These are phyloP conservation scores for Vanacampus margaritifer DNA, from an alignment of 2,113 vertebrate genomes.

Conservation along the genomic window DNA sequence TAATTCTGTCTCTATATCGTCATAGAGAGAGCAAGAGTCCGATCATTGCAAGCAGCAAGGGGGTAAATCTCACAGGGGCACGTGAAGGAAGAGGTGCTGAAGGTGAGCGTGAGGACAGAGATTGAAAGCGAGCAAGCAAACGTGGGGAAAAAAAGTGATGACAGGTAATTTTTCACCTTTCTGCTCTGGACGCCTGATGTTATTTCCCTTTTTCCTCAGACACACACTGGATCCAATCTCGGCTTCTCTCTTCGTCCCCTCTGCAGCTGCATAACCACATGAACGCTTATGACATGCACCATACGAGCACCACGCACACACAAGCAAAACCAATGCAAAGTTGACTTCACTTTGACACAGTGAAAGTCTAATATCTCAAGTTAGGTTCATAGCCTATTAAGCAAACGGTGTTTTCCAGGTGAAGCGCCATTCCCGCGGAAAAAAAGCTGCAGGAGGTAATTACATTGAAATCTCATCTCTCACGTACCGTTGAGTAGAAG, in stretches of 20 bases:
- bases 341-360: constrained; percentile 1
- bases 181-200: constrained; percentile 67
- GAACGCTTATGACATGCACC: constrained; percentile 67
- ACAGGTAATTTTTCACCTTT: constrained; percentile 79
- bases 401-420: not conserved
- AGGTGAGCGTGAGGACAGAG: constrained; percentile 29
- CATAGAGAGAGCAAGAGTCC: not conserved
- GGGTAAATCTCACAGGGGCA: not conserved
- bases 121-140: constrained; percentile 19
- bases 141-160: constrained; percentile 61
- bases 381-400: too few relatives aligned
- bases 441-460: not conserved
- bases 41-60: constrained; percentile 1
- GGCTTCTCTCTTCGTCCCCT: constrained; percentile 66
- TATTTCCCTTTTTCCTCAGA: constrained; percentile 71
- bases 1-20: not conserved
- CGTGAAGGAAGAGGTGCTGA: constrained; percentile 8
- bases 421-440: not conserved
- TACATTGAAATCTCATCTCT: not conserved
- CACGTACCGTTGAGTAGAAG: not conserved
- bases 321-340: not conserved
- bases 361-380: constrained; percentile 2
- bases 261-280: constrained; percentile 71
- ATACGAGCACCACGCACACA: constrained; percentile 23
- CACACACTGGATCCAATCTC: constrained; percentile 72